These are phyloP conservation scores for Trogon melanurus DNA, from an alignment of 2,113 vertebrate species.

Conservation along the genomic window DNA sequence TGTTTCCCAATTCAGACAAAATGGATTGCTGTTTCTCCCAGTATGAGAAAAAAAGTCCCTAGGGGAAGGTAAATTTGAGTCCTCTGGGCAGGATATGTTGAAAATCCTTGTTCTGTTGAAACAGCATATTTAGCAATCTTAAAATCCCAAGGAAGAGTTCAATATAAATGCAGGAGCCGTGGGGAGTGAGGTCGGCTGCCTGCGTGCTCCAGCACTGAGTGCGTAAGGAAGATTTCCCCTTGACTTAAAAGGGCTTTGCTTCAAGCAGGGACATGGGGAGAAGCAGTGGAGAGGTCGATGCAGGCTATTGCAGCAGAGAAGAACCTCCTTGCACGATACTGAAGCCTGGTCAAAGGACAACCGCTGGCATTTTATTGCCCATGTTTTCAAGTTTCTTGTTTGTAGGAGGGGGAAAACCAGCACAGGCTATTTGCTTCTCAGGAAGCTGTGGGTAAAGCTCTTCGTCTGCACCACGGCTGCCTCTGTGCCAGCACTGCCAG, in stretches of 20 bases:
- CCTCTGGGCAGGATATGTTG: constrained; percentile 5
- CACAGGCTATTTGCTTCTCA: rapidly evolving
- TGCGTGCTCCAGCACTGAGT: not conserved
- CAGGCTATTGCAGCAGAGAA: not conserved
- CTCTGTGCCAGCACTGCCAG: not conserved
- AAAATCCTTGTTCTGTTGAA: not conserved
- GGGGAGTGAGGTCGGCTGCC: not conserved
- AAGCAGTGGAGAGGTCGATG: not conserved
- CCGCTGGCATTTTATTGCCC: not conserved
- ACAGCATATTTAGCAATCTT: not conserved
- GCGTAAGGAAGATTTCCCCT: not conserved
- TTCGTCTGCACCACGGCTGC: rapidly evolving
- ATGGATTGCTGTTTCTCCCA: not conserved
- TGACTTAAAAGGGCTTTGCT: not conserved
- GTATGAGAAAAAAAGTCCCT: not conserved
- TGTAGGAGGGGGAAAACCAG: not conserved
- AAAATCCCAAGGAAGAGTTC: not conserved
- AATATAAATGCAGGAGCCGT: not conserved
- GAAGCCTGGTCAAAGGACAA: not conserved
- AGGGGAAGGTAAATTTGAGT: not conserved
- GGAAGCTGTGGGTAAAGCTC: not conserved
- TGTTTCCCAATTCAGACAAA: not conserved
- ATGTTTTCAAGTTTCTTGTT: not conserved
- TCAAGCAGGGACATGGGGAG: not conserved
- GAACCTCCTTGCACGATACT: not conserved